Conservation (phyloP, 2,797 vertebrate genomes). For the Enteromius fasciolatus region DNA sequence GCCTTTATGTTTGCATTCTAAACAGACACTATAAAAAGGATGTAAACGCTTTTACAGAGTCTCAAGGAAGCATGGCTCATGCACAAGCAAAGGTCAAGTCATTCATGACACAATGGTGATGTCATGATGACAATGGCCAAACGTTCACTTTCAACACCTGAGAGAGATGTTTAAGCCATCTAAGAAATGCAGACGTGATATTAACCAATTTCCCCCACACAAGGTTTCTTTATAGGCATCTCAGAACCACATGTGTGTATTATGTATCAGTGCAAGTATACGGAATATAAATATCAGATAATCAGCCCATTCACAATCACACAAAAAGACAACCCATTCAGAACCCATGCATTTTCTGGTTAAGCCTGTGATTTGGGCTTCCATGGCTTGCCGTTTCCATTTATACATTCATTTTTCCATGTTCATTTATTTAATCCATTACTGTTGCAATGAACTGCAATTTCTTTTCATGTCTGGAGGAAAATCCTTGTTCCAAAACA, state of each 20-base stretch:
- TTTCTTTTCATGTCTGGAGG: not conserved
- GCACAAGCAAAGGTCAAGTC: conserved; percentile 1
- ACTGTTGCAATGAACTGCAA: not conserved
- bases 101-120: not conserved
- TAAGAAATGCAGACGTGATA: not conserved
- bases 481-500: not conserved
- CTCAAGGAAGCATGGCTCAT: not conserved
- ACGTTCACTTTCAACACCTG: not conserved
- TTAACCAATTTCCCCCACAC: not conserved
- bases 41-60: not conserved
- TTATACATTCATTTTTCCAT: not conserved
- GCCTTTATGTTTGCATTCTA: not conserved
- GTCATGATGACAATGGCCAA: conserved; percentile 1
- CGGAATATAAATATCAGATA: not conserved
- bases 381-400: not conserved
- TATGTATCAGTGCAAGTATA: not conserved
- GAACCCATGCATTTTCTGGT: not conserved
- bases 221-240: not conserved
- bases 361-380: not conserved
- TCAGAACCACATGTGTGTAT: not conserved
- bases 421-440: not conserved
- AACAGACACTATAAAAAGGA: not conserved
- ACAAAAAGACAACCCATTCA: not conserved
- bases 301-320: not conserved
- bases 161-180: not conserved